Conservation (phyloP, 2,888 invertebrate species). For the Brachyptera risi region DNA sequence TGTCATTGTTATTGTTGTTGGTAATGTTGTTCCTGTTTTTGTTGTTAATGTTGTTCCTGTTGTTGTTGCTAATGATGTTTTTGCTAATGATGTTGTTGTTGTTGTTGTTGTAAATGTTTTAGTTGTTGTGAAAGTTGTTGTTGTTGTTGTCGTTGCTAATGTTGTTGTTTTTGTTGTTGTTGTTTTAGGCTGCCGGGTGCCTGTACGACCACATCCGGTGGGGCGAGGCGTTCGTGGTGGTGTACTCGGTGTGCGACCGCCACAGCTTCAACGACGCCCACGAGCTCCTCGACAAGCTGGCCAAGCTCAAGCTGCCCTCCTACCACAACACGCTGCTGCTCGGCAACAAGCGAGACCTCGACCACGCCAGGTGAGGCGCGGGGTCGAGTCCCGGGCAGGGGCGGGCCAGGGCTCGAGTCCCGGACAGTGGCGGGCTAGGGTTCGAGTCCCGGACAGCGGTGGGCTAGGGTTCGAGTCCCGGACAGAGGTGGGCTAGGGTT, state of each 20-base stretch:
- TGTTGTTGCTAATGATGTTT: no score
- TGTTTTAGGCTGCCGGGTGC: conserved; percentile 67
- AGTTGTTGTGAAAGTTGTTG: no score
- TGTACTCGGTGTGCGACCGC: conserved; percentile 74
- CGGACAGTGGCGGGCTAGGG: no score
- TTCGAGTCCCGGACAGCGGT: no score
- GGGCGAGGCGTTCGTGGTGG: conserved; percentile 79
- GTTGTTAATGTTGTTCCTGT: no score
- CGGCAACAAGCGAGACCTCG: conserved; percentile 77
- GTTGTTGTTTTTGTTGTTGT: background rate
- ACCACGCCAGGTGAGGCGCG: conserved; percentile 64
- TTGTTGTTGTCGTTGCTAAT: no score
- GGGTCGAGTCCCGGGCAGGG: background rate
- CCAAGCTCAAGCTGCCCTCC: conserved; percentile 67
- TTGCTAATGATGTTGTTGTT: no score
- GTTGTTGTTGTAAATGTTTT: no score
- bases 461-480: no score
- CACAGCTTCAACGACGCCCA: conserved; percentile 71
- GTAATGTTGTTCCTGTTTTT: no score
- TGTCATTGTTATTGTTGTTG: no score
- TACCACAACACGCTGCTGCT: conserved; percentile 73
- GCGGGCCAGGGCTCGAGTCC: background rate
- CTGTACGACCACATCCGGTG: conserved; percentile 72
- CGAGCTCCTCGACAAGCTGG: conserved; percentile 64
- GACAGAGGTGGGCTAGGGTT: no score